Conservation (phyloP, 2,113 vertebrate species). For the Eulemur macaco region DNA sequence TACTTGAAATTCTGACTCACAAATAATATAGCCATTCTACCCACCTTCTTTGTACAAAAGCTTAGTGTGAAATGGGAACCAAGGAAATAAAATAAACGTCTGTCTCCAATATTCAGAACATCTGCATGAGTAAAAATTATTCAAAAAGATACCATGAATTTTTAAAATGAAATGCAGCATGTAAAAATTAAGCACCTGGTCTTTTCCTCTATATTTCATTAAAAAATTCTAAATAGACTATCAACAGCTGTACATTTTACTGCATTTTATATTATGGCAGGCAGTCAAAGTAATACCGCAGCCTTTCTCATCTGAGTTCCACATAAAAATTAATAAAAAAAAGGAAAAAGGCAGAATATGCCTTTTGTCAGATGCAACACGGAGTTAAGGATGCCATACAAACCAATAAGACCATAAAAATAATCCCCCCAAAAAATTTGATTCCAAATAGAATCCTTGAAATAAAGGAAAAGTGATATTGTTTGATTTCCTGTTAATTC, state of each 20-base stretch:
- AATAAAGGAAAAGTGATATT: not conserved
- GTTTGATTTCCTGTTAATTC: not conserved
- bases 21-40: constrained; percentile 63
- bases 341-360: not conserved
- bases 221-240: constrained; percentile 75
- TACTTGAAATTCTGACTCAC: constrained; percentile 59
- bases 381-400: constrained; percentile 47
- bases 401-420: not conserved
- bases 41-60: constrained; percentile 69
- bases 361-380: constrained; percentile 8
- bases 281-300: constrained; percentile 62
- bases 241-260: constrained; percentile 78
- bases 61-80: constrained; percentile 48
- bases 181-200: constrained; percentile 81
- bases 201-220: constrained; percentile 79
- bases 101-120: constrained; percentile 77
- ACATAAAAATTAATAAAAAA: constrained; percentile 70
- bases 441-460: constrained; percentile 21
- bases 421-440: not conserved
- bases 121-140: constrained; percentile 80
- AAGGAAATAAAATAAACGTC: constrained; percentile 72
- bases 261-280: constrained; percentile 71
- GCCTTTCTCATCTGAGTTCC: constrained; percentile 63
- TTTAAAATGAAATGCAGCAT: constrained; percentile 77
- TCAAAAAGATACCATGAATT: constrained; percentile 80